Conservation (phyloP, 2,113 vertebrate species). For the Anseranas semipalmata region DNA sequence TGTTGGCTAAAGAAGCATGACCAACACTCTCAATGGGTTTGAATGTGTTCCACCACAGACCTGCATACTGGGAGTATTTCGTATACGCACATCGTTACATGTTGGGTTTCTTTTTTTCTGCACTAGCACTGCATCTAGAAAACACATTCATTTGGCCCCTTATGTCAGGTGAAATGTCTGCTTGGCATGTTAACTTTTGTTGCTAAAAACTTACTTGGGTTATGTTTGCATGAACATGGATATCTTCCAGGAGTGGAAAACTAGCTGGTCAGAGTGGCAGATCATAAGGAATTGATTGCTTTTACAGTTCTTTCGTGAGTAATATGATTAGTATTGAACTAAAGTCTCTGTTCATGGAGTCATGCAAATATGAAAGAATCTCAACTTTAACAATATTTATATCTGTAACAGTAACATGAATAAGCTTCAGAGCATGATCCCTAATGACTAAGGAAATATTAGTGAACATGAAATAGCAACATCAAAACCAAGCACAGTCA, state of each 20-base stretch:
- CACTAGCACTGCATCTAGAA: not conserved
- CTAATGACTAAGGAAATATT: not conserved
- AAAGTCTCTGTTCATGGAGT: not conserved
- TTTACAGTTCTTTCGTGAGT: not conserved
- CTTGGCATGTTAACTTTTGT: not conserved
- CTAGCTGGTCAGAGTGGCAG: not conserved
- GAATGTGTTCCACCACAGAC: not conserved
- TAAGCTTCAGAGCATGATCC: not conserved
- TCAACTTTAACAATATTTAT: not conserved
- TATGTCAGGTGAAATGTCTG: not conserved
- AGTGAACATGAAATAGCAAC: not conserved
- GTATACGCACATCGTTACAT: accelerated
- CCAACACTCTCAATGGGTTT: not conserved
- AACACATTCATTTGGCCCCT: not conserved
- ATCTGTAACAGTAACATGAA: not conserved
- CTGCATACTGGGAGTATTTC: not conserved
- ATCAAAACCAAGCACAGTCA: not conserved
- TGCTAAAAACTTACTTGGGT: not conserved
- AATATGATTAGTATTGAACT: not conserved
- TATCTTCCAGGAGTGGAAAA: not conserved
- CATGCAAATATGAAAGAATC: not conserved
- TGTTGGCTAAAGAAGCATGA: not conserved
- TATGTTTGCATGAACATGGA: not conserved
- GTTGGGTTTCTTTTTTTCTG: not conserved
- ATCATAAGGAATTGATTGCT: not conserved